Evolutionary conservation across 2,113 vertebrate species (phyloP), one percentile per base, ranked within the genome.

Genomic region (Pseudopodoces humilis): DNA sequence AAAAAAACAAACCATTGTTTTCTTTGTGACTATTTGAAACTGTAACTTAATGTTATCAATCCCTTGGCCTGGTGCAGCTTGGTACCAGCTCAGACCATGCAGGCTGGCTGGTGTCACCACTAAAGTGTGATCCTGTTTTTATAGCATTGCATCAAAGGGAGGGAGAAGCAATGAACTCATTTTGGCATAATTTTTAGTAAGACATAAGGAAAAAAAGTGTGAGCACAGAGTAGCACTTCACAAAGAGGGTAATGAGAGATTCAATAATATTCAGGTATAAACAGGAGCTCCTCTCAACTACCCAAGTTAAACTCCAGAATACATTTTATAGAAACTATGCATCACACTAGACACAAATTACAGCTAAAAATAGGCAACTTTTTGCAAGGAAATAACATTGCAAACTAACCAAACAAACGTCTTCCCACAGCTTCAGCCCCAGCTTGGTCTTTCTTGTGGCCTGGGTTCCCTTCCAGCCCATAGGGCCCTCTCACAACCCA

Each of bases 21-120:
- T 65, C 58, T 85, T 90, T 74, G 59, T 83, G 59, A 35, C 30
- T 64, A 10, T 49, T 82, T 87, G 84, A 79, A 94, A 85, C 49
- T 60, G 62, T 59, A 74, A 14, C 46, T 91, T 46, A 39, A 31
- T 76, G 33, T 80, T 83, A 53, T 63, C 70, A 59, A 50, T 19
- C 58, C 20, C 43, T 44, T n/a, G 53, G 84, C 19, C 70, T 49
- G 22, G 30, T 55, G 53, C 28, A 89, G 80, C 65, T 31, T 15
- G 39, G 47, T 52, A 37, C 35, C 44, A 72, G 67, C 65, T 77
- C 5, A 2, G 14, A 1, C n/a, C 1, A 2, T 6, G 30, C 53
- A 49, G 86, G 15, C 59, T 86, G 60, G 52, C 69, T 56, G 65
- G 12, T 41, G 53, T 76, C 77, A 24, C 53, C 58, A 5, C 65